Conservation (phyloP, 2,113 vertebrate genomes). For the Rana temporaria region DNA sequence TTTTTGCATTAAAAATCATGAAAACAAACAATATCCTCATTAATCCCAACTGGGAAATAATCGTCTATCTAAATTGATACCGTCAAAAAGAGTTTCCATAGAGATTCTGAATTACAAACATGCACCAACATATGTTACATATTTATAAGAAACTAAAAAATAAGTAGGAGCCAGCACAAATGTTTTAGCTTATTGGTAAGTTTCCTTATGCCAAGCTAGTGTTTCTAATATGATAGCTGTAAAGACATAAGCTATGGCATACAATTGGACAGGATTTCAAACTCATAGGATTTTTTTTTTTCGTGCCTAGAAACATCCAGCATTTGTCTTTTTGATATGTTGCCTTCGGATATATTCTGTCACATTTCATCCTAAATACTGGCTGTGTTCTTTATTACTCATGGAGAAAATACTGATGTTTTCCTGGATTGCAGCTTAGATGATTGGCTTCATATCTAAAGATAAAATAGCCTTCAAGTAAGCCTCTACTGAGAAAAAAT, state of each 20-base stretch:
- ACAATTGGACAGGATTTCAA: slow-evolving; percentile 3
- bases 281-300: slow-evolving; percentile 20
- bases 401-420: slow-evolving; percentile 20
- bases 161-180: slow-evolving; percentile 48
- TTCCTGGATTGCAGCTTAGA: slow-evolving; percentile 22
- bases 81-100: slow-evolving; percentile 38
- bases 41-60: slow-evolving; percentile 8
- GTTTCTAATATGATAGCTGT: slow-evolving; percentile 46
- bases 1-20: slow-evolving; percentile 23
- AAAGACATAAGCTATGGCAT: slow-evolving; percentile 40
- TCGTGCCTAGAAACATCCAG: slow-evolving; percentile 27
- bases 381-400: slow-evolving; percentile 37
- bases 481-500: too few species aligned
- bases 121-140: slow-evolving; percentile 35
- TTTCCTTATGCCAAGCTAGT: slow-evolving; percentile 40
- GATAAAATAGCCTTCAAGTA: background rate
- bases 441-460: background rate
- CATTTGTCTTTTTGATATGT: slow-evolving; percentile 33
- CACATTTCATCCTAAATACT: slow-evolving; percentile 44
- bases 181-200: slow-evolving; percentile 53
- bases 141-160: slow-evolving; percentile 34
- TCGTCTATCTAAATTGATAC: slow-evolving; percentile 29
- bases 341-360: slow-evolving; percentile 19
- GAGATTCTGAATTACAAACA: slow-evolving; percentile 35
- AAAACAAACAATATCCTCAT: background rate